Base-by-base conservation (phyloP, 2,113 vertebrate genomes). In the Myiozetetes cayanensis region DNA sequence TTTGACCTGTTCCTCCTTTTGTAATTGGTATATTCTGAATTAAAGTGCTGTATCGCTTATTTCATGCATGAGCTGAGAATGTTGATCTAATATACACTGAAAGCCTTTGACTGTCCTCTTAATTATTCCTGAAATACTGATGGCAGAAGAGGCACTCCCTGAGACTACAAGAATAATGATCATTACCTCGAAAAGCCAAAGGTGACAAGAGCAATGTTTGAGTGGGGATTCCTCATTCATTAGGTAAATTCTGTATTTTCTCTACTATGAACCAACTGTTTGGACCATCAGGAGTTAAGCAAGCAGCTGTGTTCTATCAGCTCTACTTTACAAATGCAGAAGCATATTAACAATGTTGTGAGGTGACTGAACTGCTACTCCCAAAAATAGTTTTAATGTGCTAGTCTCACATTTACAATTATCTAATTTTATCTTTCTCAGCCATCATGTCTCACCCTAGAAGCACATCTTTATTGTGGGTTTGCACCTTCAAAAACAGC, bases 101-200 rank as follows among this genome's bases (percentile, higher is more conserved):
- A 95, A 94, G 46, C 83, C 14, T 93, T 76, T 14, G 14, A 44
- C 47, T 71, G 43, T 72, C 39, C 27, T 74, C 43, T 83, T 87
- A 90, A 92, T 95, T 89, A 85, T 22, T 90, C 46, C 87, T 90
- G 83, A 91, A 95, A 84, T 11, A 63, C 10, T 68, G 49, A 70
- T 8, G 9, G 41, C 87, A 82, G 19, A 81, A 52, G 20, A 71
- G 30, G 6, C 12, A 13, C 3, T 37, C 49, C 35, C 28, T 41
- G 14, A 49, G 10, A 19, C 20, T 30, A 8, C 2, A 9, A 74
- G 14, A 47, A 11, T 87, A 44, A 52, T 39, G 68, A 22, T 53
- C 83, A 31, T 70, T 46, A 41, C 53, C 43, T 67, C 79, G 55
- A 61, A 94, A 94, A 91, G 70, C 24, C 50, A 30, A 61, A 82